phyloP scores from a whole-genome alignment of 2,888 invertebrate species.

The Antitype chi region DNA sequence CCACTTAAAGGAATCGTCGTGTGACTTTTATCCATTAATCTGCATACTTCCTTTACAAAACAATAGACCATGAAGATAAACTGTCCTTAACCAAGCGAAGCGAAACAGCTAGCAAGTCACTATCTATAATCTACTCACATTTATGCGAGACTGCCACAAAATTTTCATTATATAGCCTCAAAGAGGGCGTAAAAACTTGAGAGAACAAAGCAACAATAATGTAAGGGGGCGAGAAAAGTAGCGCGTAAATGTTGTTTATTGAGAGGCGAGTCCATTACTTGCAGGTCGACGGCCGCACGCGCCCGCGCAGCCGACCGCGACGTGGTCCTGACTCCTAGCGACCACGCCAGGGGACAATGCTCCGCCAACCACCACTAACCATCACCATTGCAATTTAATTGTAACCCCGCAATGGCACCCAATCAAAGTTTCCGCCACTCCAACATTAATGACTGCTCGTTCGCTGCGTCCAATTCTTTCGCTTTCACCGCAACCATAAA shows the following conservation, averaged over 20 bases:
- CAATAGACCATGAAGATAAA: slow-evolving; percentile 41
- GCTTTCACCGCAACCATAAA: slow-evolving; percentile 45
- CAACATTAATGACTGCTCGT: slow-evolving; percentile 42
- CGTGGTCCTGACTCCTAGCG: slow-evolving; percentile 80
- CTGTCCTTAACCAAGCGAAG: slow-evolving; percentile 27
- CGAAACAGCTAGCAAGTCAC: slow-evolving; percentile 32
- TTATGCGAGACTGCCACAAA: slow-evolving; percentile 35
- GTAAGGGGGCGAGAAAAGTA: slow-evolving; percentile 64
- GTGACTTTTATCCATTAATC: slow-evolving; percentile 4
- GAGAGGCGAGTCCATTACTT: slow-evolving; percentile 65
- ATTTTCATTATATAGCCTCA: slow-evolving; percentile 51
- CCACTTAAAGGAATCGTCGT: slow-evolving; percentile 12
- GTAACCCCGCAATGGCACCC: slow-evolving; percentile 55
- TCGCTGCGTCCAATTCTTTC: slow-evolving; percentile 38
- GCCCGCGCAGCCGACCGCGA: slow-evolving; percentile 81
- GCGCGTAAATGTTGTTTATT: slow-evolving; percentile 69
- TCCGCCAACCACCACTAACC: slow-evolving; percentile 69
- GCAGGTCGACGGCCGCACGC: slow-evolving; percentile 80
- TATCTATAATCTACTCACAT: slow-evolving; percentile 51
- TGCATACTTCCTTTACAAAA: slow-evolving; percentile 31
- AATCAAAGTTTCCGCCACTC: slow-evolving; percentile 52
- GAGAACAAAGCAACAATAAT: slow-evolving; percentile 64
- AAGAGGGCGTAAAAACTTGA: slow-evolving; percentile 56
- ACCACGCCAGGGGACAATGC: slow-evolving; percentile 77
- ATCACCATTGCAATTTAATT: slow-evolving; percentile 63